Conservation (phyloP, 2,797 vertebrate genomes). For the Anolis apletophallus region DNA sequence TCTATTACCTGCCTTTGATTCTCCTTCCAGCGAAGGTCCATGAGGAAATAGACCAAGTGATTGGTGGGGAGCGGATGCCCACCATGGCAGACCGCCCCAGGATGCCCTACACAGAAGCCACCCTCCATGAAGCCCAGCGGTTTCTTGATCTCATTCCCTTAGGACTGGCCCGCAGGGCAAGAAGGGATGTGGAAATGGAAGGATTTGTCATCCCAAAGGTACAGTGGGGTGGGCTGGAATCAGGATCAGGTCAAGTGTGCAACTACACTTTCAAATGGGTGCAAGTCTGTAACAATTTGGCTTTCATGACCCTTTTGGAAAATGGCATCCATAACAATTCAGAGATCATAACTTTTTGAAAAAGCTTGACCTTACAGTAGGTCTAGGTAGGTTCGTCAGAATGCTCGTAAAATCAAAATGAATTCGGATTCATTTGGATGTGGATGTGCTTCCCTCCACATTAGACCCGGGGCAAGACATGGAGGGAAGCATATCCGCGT, state of each 20-base stretch:
- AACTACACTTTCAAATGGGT: neutral
- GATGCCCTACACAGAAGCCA: conserved; percentile 48
- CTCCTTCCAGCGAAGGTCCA: conserved; percentile 29
- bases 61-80: conserved; percentile 30
- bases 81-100: conserved; percentile 35
- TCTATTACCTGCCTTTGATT: neutral
- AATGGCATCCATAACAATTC: too few relatives aligned
- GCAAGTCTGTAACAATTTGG: too few relatives aligned
- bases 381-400: too few relatives aligned
- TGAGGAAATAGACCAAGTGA: conserved; percentile 45
- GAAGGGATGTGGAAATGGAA: neutral
- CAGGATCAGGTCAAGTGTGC: neutral
- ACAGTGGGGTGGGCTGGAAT: neutral
- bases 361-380: too few relatives aligned
- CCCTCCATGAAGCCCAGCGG: conserved; percentile 45
- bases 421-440: too few relatives aligned
- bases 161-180: conserved; percentile 16
- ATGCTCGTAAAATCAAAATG: too few relatives aligned
- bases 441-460: too few relatives aligned
- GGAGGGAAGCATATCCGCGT: too few relatives aligned
- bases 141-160: conserved; percentile 43
- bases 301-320: neutral
- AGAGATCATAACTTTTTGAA: too few relatives aligned
- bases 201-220: conserved; percentile 48
- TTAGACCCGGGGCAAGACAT: too few relatives aligned